These are phyloP conservation scores for Gastracanthus pulcherrimus DNA, from an alignment of 2,888 invertebrate genomes.

Conservation along the genomic window DNA sequence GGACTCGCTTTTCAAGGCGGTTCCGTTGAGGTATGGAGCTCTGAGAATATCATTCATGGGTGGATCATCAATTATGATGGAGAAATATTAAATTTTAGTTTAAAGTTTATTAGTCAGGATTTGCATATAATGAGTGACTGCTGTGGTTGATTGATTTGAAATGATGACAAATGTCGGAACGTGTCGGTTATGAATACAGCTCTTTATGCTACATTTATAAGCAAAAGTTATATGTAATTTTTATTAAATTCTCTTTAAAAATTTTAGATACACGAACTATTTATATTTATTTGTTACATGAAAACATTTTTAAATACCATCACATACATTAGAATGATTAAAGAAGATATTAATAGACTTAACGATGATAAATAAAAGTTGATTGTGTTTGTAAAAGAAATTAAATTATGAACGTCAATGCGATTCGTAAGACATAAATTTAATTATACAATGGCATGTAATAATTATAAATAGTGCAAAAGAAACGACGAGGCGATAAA, in stretches of 20 bases:
- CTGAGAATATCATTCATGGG: no score
- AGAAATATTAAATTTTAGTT: not conserved
- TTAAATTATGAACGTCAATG: not conserved
- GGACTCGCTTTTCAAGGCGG: not conserved
- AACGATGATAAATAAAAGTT: not conserved
- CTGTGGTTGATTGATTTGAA: not conserved
- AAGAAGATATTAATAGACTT: not conserved
- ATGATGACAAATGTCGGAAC: not conserved
- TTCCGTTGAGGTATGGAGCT: no score
- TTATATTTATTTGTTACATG: no score
- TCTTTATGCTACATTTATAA: no score
- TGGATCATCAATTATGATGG: not conserved
- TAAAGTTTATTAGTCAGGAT: not conserved
- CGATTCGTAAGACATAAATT: not conserved
- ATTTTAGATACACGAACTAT: no score
- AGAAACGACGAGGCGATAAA: slow-evolving; percentile 29
- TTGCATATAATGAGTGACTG: not conserved
- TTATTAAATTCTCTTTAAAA: no score
- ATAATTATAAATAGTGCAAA: slow-evolving; percentile 35
- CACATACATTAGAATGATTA: not conserved
- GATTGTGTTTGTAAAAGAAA: not conserved
- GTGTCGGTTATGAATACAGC: no score
- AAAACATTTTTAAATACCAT: no score
- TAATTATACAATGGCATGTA: slow-evolving; percentile 3
- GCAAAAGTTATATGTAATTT: no score